Base-by-base conservation (phyloP, 53 echinoderm and acorn worm species). In the Astropecten irregularis region DNA sequence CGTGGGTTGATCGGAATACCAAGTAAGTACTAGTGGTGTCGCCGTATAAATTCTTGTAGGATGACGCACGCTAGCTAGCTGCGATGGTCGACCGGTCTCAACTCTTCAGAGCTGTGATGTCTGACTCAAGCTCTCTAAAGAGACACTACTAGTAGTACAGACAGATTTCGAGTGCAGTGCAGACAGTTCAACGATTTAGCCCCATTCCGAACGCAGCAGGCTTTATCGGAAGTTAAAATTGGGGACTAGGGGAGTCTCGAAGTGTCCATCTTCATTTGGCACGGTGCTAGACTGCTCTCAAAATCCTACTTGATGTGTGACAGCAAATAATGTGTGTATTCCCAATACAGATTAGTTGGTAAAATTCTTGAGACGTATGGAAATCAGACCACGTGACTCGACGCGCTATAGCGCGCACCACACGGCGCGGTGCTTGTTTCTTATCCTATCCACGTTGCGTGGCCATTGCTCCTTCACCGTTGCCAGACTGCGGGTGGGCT, bases 141-240 rank as follows among this genome's bases (percentile, higher is more conserved):
- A n/a, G n/a, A n/a, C n/a, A n/a, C n/a, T n/a, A n/a, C n/a, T n/a
- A n/a, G n/a, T n/a, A n/a, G n/a, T n/a, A n/a, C n/a, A 7, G 9
- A 59, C 30, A 59, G 28, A n/a, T 54, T n/a, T n/a, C n/a, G n/a
- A n/a, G n/a, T n/a, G n/a, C n/a, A n/a, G n/a, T n/a, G n/a, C 25
- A 27, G 27, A 15, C 42, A 9, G 68, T 15, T 26, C 46, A 18
- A 13, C 16, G 36, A 44, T 68, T 68, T 68, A 68, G 46, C 68
- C 68, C 68, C 68, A 68, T 68, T 68, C 68, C 68, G 10, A 68
- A 31, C 68, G 14, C 68, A 68, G 68, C 68, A 36, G 35, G 68
- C 40, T 9, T 68, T 68, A 46, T 44, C 68, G 68, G 68, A 68
- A 68, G 68, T 37, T 37, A 14, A 15, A 42, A 13, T 68, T 42